Evolutionary conservation across 1,140 invertebrate genomes (phyloP).

Genomic region (Telenomus remus): DNA sequence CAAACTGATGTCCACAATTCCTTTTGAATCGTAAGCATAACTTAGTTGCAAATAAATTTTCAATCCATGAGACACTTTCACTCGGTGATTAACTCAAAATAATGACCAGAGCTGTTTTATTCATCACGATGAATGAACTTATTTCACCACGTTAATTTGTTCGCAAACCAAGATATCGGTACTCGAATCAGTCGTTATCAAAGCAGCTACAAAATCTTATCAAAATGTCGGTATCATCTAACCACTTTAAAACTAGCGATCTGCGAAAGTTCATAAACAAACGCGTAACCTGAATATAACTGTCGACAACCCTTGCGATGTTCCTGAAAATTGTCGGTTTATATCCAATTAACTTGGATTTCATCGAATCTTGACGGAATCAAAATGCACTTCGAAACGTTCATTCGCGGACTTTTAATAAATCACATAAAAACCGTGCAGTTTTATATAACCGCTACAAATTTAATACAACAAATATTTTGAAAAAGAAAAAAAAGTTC

Average conservation of each 20-base stretch:
- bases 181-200: not conserved
- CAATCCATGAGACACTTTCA: slow-evolving; percentile 46
- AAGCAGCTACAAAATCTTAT: no score
- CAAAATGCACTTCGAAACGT: no score
- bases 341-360: no score
- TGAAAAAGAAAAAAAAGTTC: no score
- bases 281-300: no score
- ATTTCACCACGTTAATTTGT: slow-evolving; percentile 5
- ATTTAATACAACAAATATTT: no score
- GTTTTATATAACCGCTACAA: no score
- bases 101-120: slow-evolving; percentile 46
- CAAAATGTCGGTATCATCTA: not conserved
- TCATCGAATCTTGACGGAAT: no score
- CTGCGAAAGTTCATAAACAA: slow-evolving; percentile 11
- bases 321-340: no score
- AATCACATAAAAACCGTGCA: no score
- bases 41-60: slow-evolving; percentile 48
- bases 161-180: not conserved
- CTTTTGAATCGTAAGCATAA: slow-evolving; percentile 52
- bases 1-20: slow-evolving; percentile 52
- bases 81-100: slow-evolving; percentile 40
- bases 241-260: slow-evolving; percentile 10
- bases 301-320: no score
- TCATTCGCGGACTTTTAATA: no score
- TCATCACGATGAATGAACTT: slow-evolving; percentile 39